phyloP scores from a whole-genome alignment of 1,140 invertebrate species.

The Drosophila nebulosa region DNA sequence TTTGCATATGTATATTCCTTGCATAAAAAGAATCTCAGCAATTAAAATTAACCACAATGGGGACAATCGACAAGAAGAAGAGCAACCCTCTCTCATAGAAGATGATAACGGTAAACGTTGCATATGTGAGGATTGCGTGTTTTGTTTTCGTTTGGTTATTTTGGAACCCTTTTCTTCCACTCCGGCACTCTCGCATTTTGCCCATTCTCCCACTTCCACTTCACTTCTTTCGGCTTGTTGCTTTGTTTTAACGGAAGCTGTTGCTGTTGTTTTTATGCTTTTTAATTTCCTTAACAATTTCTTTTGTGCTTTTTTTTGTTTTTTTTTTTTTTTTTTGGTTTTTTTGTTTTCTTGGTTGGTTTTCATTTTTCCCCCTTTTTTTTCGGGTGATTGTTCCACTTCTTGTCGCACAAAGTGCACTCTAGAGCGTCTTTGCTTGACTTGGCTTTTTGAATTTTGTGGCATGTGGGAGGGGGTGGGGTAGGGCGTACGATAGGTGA shows the following conservation, averaged over 20 bases:
- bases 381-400: constrained; percentile 31
- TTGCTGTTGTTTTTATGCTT: constrained; percentile 75
- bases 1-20: neutral
- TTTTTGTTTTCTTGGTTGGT: constrained; percentile 16
- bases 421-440: constrained; percentile 64
- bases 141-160: constrained; percentile 5
- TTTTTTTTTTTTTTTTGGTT: neutral
- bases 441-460: constrained; percentile 19
- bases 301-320: constrained; percentile 71
- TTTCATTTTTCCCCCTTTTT: constrained; percentile 43
- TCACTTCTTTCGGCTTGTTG: constrained; percentile 33
- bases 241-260: constrained; percentile 78
- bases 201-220: constrained; percentile 1
- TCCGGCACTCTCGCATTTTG: neutral
- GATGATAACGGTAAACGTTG: constrained; percentile 70
- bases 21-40: constrained; percentile 13
- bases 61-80: constrained; percentile 23
- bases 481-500: neutral
- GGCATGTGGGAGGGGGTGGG: neutral
- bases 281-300: constrained; percentile 79
- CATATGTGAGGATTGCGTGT: constrained; percentile 59
- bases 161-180: constrained; percentile 55
- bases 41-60: constrained; percentile 41
- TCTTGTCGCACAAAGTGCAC: constrained; percentile 61
- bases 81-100: constrained; percentile 30